Percentiles rank a stretch among this genome's conserved stretches.
Evolutionary conservation across 2,113 vertebrate species (phyloP).

Genomic region (Zingel zingel): DNA sequence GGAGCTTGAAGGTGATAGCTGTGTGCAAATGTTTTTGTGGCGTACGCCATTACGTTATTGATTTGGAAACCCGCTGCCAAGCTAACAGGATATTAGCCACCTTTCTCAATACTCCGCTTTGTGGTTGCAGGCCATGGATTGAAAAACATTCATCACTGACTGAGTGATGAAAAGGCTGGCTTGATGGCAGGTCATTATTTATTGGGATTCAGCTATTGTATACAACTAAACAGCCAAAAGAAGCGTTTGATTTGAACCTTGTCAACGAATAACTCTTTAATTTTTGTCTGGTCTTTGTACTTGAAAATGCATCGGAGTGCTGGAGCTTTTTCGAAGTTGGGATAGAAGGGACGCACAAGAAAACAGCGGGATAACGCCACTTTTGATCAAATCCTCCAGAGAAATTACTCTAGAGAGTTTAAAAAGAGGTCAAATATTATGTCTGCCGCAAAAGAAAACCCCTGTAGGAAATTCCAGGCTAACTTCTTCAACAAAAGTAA

Average conservation of each 20-base stretch:
- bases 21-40: constrained; percentile 58
- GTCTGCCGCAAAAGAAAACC: constrained; percentile 85
- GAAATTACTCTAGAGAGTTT: not conserved
- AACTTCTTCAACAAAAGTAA: constrained; percentile 91
- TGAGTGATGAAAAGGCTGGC: constrained; percentile 63
- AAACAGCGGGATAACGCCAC: constrained; percentile 44
- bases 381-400: not conserved
- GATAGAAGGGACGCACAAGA: constrained; percentile 60
- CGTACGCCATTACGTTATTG: constrained; percentile 72
- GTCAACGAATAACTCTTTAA: not conserved
- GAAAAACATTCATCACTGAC: constrained; percentile 49
- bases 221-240: constrained; percentile 30
- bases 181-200: constrained; percentile 74
- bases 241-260: constrained; percentile 32
- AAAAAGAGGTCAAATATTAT: constrained; percentile 64
- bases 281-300: not conserved
- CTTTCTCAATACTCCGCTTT: constrained; percentile 71
- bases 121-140: constrained; percentile 83
- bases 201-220: constrained; percentile 55
- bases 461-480: constrained; percentile 88
- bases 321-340: constrained; percentile 57
- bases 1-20: constrained; percentile 31
- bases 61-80: constrained; percentile 55
- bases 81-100: constrained; percentile 81
- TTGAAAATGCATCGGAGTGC: constrained; percentile 66